A percentile compares a stretch with the other conserved stretches of the same genome.
These are phyloP conservation scores for Ochropleura plecta DNA, from an alignment of 2,888 invertebrate species.

Conservation along the genomic window DNA sequence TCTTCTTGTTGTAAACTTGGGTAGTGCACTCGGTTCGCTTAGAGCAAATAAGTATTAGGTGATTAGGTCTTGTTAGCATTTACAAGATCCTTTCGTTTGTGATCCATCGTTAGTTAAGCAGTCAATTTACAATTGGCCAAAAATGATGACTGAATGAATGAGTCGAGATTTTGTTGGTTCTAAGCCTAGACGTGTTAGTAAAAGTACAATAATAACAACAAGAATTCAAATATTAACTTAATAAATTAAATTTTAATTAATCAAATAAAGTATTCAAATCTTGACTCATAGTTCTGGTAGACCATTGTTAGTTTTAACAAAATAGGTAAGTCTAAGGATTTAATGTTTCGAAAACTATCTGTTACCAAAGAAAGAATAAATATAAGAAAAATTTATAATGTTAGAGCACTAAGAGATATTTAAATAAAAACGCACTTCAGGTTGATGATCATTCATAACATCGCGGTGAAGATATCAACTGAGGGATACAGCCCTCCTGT, in stretches of 20 bases:
- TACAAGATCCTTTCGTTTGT: not conserved
- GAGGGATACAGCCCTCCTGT: too few species aligned
- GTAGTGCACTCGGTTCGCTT: not conserved
- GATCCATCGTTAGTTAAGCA: not conserved
- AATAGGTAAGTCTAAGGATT: not conserved
- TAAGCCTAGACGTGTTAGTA: too few species aligned
- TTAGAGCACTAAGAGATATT: not conserved
- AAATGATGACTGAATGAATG: too few species aligned
- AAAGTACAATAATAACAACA: too few species aligned
- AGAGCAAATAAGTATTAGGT: not conserved
- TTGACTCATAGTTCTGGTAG: not conserved
- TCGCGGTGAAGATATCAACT: not conserved
- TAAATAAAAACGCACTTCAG: not conserved
- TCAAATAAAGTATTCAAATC: too few species aligned
- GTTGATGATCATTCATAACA: not conserved
- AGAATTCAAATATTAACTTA: too few species aligned
- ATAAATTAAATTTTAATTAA: too few species aligned
- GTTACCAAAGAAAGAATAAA: not conserved
- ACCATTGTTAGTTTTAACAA: not conserved
- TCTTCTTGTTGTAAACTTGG: conserved; percentile 13
- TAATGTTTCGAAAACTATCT: too few species aligned
- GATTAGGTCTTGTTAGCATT: not conserved
- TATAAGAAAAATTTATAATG: too few species aligned
- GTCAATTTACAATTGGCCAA: not conserved
- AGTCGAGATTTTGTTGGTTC: too few species aligned